Evolutionary conservation across 2,888 invertebrate genomes (phyloP).

Genomic region (Dasypogon diadema): DNA sequence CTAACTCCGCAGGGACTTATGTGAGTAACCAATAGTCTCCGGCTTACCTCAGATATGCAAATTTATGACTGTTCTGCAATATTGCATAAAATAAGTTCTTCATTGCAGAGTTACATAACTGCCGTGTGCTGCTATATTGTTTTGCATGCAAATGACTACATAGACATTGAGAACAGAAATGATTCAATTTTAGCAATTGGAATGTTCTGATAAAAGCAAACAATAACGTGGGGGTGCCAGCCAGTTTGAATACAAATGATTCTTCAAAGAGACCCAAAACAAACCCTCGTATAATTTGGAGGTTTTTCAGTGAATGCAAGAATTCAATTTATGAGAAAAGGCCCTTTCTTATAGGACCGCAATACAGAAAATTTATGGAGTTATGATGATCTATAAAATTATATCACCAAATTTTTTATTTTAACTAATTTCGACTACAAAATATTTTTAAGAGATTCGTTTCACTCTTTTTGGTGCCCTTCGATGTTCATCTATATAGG

Average conservation of each 20-base stretch:
- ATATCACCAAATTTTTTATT: too few species aligned
- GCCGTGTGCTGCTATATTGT: background rate
- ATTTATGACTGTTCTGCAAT: background rate
- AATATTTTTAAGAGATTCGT: too few species aligned
- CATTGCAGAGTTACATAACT: background rate
- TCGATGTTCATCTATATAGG: too few species aligned
- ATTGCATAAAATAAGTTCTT: slow-evolving; percentile 1
- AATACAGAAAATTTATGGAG: too few species aligned
- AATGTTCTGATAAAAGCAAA: background rate
- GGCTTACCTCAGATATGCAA: background rate
- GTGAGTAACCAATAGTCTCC: background rate
- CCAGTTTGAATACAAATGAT: background rate
- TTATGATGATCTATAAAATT: too few species aligned
- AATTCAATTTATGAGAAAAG: background rate
- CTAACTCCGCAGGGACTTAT: background rate
- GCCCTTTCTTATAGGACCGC: too few species aligned
- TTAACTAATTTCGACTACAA: too few species aligned
- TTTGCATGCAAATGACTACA: background rate
- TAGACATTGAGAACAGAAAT: background rate
- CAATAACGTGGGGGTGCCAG: background rate
- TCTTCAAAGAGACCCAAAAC: background rate
- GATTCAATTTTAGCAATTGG: background rate
- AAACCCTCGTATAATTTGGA: background rate
- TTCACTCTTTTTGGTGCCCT: too few species aligned
- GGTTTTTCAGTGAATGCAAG: background rate